Percentiles rank a stretch among this genome's conserved stretches.
phyloP scores from a whole-genome alignment of 1,140 invertebrate species.

The Drosophila lowei region DNA sequence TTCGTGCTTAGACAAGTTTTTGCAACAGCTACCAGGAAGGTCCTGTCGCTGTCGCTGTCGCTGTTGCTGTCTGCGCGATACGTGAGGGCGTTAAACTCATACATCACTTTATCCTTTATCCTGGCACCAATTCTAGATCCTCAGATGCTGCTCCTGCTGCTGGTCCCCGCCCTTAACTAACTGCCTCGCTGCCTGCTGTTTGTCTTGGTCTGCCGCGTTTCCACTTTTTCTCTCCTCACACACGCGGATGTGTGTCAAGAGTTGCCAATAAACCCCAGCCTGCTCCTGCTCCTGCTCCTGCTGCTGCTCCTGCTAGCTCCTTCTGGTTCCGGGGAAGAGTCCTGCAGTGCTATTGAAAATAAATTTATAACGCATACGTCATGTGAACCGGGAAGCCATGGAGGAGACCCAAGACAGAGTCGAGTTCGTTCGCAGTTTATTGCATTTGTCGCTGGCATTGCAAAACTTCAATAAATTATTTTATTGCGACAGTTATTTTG shows the following conservation, averaged over 20 bases:
- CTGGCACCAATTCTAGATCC: too few relatives aligned
- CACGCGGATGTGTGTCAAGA: constrained; percentile 75
- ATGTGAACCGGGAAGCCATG: constrained; percentile 45
- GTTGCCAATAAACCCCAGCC: constrained; percentile 65
- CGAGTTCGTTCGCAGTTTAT: constrained; percentile 57
- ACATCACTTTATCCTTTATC: constrained; percentile 71
- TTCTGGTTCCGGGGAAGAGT: constrained; percentile 1
- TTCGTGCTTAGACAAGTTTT: constrained; percentile 62
- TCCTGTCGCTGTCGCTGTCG: constrained; percentile 32
- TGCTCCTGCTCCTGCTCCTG: background rate
- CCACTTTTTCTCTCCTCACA: constrained; percentile 37
- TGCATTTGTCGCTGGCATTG: constrained; percentile 79
- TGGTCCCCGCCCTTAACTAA: constrained; percentile 44
- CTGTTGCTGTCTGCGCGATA: constrained; percentile 48
- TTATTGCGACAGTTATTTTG: constrained; percentile 82
- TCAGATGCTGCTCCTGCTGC: background rate
- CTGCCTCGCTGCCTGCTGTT: constrained; percentile 40
- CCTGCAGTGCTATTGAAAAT: constrained; percentile 68
- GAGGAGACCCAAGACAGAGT: too few relatives aligned
- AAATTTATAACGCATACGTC: constrained; percentile 79
- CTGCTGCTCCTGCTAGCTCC: constrained; percentile 4
- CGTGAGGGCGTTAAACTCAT: constrained; percentile 82
- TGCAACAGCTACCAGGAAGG: constrained; percentile 19
- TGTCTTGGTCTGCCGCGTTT: constrained; percentile 52
- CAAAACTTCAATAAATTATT: constrained; percentile 82